A percentile compares a stretch with the other conserved stretches of the same genome.
Conservation (phyloP, 2,113 vertebrate genomes). For the Tupaia chinensis region DNA sequence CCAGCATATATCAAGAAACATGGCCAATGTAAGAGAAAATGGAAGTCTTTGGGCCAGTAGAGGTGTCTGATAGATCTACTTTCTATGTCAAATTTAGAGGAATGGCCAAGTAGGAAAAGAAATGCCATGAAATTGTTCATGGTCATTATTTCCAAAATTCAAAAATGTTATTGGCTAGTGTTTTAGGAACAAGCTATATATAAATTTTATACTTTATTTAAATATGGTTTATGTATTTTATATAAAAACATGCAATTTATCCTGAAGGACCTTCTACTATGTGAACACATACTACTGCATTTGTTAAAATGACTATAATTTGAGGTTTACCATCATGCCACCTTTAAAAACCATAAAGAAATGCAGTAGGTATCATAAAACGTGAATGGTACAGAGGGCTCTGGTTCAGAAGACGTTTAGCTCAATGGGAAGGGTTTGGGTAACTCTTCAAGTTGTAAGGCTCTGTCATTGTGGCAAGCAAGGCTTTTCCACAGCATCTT, state of each 20-base stretch:
- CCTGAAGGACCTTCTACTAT: neutral
- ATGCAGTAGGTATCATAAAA: neutral
- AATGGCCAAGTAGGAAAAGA: neutral
- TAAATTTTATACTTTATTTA: neutral
- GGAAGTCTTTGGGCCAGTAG: neutral
- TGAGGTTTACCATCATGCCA: neutral
- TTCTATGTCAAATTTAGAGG: neutral
- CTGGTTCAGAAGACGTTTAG: neutral
- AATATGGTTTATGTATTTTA: neutral
- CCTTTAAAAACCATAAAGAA: neutral
- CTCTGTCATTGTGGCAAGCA: neutral
- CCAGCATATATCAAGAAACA: neutral
- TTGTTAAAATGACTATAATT: neutral
- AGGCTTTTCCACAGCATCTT: neutral
- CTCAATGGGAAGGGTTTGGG: neutral
- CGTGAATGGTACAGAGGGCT: neutral
- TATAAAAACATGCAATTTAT: neutral
- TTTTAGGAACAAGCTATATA: neutral
- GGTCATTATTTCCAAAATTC: neutral
- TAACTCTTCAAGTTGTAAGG: neutral
- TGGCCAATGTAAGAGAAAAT: neutral
- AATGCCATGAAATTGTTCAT: neutral
- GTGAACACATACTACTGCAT: neutral
- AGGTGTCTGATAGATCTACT: neutral
- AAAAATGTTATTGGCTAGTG: neutral